Evolutionary conservation across 2,888 invertebrate species (phyloP), one percentile per base, ranked within the genome.

Genomic region (Furcula furcula): DNA sequence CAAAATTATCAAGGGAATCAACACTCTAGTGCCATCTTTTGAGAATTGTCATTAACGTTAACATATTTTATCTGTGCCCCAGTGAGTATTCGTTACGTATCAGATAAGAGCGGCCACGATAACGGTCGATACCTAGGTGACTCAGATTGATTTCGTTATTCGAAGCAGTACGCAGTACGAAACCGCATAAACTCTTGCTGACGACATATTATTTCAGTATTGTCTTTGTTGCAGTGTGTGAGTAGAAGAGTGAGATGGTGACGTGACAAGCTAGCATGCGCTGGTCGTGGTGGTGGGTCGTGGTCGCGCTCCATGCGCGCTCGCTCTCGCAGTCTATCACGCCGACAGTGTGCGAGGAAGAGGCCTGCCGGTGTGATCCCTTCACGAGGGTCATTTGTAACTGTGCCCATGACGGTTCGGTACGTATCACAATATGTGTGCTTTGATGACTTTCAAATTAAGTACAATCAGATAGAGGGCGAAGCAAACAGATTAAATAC

Each of bases 371-470:
- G 39, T 92, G 91, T 70, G 91, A 91, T 66, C 69, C 86, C 25
- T 90, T 90, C 62, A 90, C 90, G 20, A 80, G 89, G 43, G 83
- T 91, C 50, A 88, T 88, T 62, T 92, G 91, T 73, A 85, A 85
- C 60, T 92, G 91, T 74, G 87, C 87, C 37, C 71, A 65, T 39
- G 78, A 82, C 22, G 70, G 76, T 44, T 74, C 85, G 65, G 91
- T 91, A 74, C 39, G 72, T 70, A 16, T n/a, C 11, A 26, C 26
- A 4, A n/a, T n/a, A n/a, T n/a, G n/a, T n/a, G n/a, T n/a, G n/a
- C n/a, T n/a, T n/a, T n/a, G n/a, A n/a, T n/a, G n/a, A n/a, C n/a
- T n/a, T n/a, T n/a, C n/a, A n/a, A n/a, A n/a, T n/a, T n/a, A n/a
- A n/a, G n/a, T n/a, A n/a, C n/a, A n/a, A n/a, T n/a, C n/a, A n/a